Conservation (phyloP, 2,113 vertebrate species). For the Leucopsar rothschildi region DNA sequence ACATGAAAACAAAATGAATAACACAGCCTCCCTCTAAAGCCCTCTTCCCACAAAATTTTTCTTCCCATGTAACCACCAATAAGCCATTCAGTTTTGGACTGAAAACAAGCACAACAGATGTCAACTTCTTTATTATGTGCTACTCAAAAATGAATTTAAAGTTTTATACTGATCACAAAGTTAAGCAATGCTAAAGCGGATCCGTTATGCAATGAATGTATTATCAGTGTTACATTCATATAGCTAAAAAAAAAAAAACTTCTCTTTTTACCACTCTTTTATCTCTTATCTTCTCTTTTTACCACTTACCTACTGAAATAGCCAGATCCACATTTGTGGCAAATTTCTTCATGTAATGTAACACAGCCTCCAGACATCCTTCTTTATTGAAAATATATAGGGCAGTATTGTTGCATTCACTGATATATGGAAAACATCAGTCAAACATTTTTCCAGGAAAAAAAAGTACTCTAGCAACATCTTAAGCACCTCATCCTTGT, state of each 20-base stretch:
- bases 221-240: neutral
- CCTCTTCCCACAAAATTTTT: neutral
- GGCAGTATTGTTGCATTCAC: constrained; percentile 90
- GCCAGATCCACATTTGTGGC: constrained; percentile 84
- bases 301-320: constrained; percentile 85
- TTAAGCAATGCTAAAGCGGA: neutral
- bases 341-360: constrained; percentile 86
- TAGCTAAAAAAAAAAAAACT: neutral
- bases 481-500: neutral
- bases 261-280: constrained; percentile 20
- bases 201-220: neutral
- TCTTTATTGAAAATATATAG: constrained; percentile 89
- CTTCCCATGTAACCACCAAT: neutral
- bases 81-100: neutral
- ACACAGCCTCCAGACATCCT: constrained; percentile 83
- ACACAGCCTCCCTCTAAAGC: neutral
- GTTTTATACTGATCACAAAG: neutral
- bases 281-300: neutral
- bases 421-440: constrained; percentile 43
- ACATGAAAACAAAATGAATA: neutral
- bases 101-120: neutral
- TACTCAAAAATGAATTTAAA: neutral
- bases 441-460: neutral
- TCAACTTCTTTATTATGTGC: neutral
- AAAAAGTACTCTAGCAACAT: neutral